Conservation (phyloP, 2,888 invertebrate species). For the Sabellastarte sp. region DNA sequence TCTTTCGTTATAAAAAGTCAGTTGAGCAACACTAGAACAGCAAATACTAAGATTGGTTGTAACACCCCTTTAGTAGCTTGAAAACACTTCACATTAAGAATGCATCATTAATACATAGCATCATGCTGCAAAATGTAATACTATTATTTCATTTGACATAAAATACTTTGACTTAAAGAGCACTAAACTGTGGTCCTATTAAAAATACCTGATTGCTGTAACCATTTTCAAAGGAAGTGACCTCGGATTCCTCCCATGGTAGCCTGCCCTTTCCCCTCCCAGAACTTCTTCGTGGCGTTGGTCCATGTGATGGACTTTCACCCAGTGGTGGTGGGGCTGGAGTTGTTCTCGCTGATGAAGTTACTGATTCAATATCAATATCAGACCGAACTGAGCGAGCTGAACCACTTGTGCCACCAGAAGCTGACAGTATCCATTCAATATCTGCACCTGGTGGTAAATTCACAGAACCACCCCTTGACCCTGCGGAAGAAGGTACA, state of each 20-base stretch:
- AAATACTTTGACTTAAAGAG: too few relatives aligned
- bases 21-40: too few relatives aligned
- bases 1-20: too few relatives aligned
- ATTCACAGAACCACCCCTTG: slow-evolving; percentile 35
- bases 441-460: slow-evolving; percentile 66
- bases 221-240: not conserved
- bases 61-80: too few relatives aligned
- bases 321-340: slow-evolving; percentile 34
- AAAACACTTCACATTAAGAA: too few relatives aligned
- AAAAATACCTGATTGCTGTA: not conserved
- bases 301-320: slow-evolving; percentile 23
- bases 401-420: slow-evolving; percentile 35
- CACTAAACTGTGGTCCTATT: too few relatives aligned
- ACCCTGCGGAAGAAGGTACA: slow-evolving; percentile 61
- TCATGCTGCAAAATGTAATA: too few relatives aligned
- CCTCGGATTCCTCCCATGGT: slow-evolving; percentile 50
- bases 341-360: slow-evolving; percentile 23
- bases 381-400: slow-evolving; percentile 40
- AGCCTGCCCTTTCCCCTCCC: slow-evolving; percentile 48
- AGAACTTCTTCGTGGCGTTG: slow-evolving; percentile 47
- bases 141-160: too few relatives aligned
- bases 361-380: slow-evolving; percentile 46
- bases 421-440: slow-evolving; percentile 72
- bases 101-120: too few relatives aligned
- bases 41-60: too few relatives aligned